Conservation (phyloP, 2,888 invertebrate species). For the Eurytoma adleriae region DNA sequence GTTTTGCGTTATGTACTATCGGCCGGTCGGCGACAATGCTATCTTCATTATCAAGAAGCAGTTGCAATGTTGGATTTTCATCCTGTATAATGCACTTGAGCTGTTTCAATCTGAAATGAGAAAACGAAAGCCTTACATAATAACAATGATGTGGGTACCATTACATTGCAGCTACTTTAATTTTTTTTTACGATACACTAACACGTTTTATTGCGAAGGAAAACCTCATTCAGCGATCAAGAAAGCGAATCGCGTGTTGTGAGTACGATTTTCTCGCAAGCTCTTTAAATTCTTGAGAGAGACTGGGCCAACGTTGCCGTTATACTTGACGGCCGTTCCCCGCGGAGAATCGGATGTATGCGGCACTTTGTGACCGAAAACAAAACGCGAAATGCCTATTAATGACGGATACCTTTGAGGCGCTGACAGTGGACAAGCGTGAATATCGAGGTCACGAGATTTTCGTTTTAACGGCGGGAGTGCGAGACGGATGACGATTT, state of each 20-base stretch:
- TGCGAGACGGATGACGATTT: not conserved
- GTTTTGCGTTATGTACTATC: too few relatives aligned
- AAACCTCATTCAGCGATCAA: not conserved
- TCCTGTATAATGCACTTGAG: too few relatives aligned
- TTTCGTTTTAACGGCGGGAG: not conserved
- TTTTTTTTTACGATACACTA: not conserved
- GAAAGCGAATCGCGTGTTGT: slow-evolving; percentile 5
- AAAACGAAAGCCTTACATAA: slow-evolving; percentile 29
- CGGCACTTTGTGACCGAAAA: not conserved
- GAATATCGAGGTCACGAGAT: slow-evolving; percentile 35
- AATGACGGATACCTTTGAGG: slow-evolving; percentile 16
- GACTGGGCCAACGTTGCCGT: slow-evolving; percentile 1
- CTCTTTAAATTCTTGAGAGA: not conserved
- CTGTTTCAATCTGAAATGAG: too few relatives aligned
- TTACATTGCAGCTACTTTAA: not conserved
- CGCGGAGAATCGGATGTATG: not conserved
- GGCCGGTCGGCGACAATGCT: too few relatives aligned
- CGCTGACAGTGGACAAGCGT: not conserved
- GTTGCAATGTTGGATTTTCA: too few relatives aligned
- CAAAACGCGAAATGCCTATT: slow-evolving; percentile 13
- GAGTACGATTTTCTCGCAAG: too few relatives aligned
- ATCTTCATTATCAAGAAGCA: too few relatives aligned
- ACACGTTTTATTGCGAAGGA: not conserved
- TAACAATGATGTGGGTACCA: not conserved
- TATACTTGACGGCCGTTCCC: not conserved